phyloP scores from a whole-genome alignment of 2,113 vertebrate genomes.

The Channa argus region DNA sequence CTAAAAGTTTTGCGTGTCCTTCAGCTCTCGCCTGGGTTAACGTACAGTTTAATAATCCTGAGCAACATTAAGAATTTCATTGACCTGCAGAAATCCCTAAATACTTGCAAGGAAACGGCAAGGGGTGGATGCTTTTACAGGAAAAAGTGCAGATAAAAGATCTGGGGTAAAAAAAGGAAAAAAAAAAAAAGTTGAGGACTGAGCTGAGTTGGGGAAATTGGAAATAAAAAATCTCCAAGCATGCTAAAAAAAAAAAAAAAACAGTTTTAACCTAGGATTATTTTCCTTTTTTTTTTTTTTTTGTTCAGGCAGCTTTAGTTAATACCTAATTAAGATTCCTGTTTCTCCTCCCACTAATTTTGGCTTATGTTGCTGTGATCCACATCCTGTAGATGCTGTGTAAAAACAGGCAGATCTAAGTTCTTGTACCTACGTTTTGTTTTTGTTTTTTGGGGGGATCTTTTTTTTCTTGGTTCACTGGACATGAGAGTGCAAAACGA shows the following conservation, averaged over 20 bases:
- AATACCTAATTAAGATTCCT: conserved; percentile 55
- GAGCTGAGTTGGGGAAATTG: background rate
- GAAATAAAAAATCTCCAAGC: background rate
- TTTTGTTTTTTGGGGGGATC: background rate
- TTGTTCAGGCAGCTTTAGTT: conserved; percentile 33
- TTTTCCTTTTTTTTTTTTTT: background rate
- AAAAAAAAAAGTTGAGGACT: too few species aligned
- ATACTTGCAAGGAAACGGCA: conserved; percentile 4
- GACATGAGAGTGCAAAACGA: too few species aligned
- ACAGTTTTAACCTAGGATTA: too few species aligned
- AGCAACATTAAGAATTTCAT: background rate
- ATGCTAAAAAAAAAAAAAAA: background rate
- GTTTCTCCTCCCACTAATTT: conserved; percentile 42
- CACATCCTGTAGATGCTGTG: conserved; percentile 14
- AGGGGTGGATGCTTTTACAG: conserved; percentile 31
- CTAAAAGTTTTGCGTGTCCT: conserved; percentile 71
- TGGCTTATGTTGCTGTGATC: conserved; percentile 32
- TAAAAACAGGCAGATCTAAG: conserved; percentile 29
- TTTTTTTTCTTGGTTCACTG: too few species aligned
- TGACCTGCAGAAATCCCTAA: conserved; percentile 21
- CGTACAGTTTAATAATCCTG: background rate
- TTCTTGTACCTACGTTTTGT: background rate
- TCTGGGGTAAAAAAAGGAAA: background rate
- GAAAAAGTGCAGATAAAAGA: conserved; percentile 17
- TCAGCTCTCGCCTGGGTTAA: conserved; percentile 27